Conservation (phyloP, 2,888 invertebrate genomes). For the Diachrysia chrysitis region DNA sequence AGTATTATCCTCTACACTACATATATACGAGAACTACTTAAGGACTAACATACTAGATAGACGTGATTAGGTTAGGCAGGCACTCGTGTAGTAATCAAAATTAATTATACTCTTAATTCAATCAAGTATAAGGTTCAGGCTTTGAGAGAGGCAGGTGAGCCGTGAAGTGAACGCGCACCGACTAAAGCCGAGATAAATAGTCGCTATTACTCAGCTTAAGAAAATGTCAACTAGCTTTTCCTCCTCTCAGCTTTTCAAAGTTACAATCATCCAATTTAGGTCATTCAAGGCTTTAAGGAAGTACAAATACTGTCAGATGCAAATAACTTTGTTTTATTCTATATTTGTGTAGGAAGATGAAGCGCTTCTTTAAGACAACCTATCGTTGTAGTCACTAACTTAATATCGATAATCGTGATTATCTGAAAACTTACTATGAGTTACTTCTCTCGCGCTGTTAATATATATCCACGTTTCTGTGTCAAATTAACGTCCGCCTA, state of each 20-base stretch:
- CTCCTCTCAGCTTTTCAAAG: conserved; percentile 51
- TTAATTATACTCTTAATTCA: conserved; percentile 63
- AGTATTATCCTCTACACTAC: not conserved
- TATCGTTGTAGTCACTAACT: no score
- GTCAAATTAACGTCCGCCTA: conserved; percentile 2
- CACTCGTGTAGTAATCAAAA: conserved; percentile 51
- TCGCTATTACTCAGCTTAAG: conserved; percentile 55
- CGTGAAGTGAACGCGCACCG: conserved; percentile 39
- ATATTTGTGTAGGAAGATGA: conserved; percentile 7
- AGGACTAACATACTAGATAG: conserved; percentile 23
- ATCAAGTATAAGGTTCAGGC: conserved; percentile 49
- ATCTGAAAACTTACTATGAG: no score
- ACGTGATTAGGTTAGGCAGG: conserved; percentile 31
- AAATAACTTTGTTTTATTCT: conserved; percentile 21
- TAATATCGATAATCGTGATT: no score
- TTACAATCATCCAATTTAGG: conserved; percentile 50
- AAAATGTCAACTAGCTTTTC: conserved; percentile 55
- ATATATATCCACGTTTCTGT: not conserved
- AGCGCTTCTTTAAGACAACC: no score
- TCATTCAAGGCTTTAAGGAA: conserved; percentile 40
- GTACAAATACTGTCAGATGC: conserved; percentile 24
- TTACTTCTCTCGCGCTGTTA: not conserved
- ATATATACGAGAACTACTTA: conserved; percentile 10
- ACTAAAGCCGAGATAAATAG: conserved; percentile 54
- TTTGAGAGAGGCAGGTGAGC: conserved; percentile 59